Conservation (phyloP, 2,113 vertebrate species). For the Rallus limicola region DNA sequence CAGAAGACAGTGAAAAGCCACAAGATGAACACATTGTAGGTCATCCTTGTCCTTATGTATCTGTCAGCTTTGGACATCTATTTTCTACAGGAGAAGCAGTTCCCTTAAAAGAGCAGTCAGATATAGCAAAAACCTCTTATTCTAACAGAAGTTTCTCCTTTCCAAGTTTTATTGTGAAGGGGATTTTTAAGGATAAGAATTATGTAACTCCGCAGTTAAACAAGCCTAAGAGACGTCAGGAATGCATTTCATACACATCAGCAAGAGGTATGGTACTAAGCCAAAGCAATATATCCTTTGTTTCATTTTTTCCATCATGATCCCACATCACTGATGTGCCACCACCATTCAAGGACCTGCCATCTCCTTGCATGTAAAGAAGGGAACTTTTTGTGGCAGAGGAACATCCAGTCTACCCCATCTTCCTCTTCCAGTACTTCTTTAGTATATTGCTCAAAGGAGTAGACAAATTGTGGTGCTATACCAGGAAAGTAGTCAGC, state of each 20-base stretch:
- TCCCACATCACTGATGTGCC: rapidly evolving
- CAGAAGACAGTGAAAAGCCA: not conserved
- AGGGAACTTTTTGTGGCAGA: not conserved
- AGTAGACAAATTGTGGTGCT: not conserved
- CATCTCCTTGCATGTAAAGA: not conserved
- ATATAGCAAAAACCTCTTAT: not conserved
- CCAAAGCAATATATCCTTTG: not conserved
- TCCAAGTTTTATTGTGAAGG: not conserved
- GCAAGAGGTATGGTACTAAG: not conserved
- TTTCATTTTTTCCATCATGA: not conserved
- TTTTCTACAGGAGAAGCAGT: not conserved
- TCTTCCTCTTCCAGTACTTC: not conserved
- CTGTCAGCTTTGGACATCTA: not conserved
- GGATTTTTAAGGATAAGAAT: not conserved
- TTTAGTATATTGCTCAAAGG: not conserved
- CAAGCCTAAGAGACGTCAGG: not conserved
- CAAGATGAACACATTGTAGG: not conserved
- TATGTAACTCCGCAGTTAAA: not conserved
- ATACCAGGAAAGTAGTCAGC: not conserved
- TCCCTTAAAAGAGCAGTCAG: not conserved
- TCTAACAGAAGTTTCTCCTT: not conserved
- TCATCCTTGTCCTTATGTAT: not conserved
- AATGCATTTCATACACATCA: not conserved
- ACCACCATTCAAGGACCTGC: not conserved
- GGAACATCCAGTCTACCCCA: not conserved